Percentiles rank a stretch among this genome's conserved stretches.
These are phyloP conservation scores for Drosophila nikananu DNA, from an alignment of 1,140 invertebrate genomes.

Conservation along the genomic window DNA sequence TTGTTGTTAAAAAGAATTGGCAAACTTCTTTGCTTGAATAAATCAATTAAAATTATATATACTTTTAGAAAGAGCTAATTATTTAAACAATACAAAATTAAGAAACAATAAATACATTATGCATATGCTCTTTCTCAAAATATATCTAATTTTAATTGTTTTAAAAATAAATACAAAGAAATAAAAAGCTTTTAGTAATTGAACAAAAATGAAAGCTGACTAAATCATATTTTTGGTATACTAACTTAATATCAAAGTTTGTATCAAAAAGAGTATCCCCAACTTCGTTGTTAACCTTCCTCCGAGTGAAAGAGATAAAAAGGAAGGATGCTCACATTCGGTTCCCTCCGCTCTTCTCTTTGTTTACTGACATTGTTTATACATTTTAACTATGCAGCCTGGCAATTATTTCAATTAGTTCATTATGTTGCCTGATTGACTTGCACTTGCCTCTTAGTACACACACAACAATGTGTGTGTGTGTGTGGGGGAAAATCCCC, in stretches of 20 bases:
- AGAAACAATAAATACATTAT: not conserved
- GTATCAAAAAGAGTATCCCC: not conserved
- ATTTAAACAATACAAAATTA: too few species aligned
- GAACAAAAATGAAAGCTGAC: too few species aligned
- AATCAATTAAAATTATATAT: too few species aligned
- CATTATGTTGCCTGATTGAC: conserved; percentile 73
- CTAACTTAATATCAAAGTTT: not conserved
- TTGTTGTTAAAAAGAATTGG: too few species aligned
- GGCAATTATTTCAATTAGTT: conserved; percentile 78
- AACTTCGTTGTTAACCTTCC: not conserved
- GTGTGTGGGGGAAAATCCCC: not conserved
- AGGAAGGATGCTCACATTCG: conserved; percentile 6
- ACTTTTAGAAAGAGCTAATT: too few species aligned
- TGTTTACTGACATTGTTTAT: conserved; percentile 61
- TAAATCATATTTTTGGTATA: not conserved
- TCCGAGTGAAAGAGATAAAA: not conserved
- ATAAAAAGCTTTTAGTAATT: not conserved
- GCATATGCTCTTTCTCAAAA: not conserved
- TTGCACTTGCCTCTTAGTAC: conserved; percentile 38
- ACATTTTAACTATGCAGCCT: conserved; percentile 67
- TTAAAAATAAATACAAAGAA: not conserved
- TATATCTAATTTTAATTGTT: not conserved
- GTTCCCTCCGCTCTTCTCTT: not conserved
- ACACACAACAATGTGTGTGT: conserved; percentile 23
- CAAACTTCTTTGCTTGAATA: too few species aligned